Percentiles rank a stretch among this genome's conserved stretches.
Evolutionary conservation across 2,113 vertebrate species (phyloP).

Genomic region (Diphyllodes magnificus): DNA sequence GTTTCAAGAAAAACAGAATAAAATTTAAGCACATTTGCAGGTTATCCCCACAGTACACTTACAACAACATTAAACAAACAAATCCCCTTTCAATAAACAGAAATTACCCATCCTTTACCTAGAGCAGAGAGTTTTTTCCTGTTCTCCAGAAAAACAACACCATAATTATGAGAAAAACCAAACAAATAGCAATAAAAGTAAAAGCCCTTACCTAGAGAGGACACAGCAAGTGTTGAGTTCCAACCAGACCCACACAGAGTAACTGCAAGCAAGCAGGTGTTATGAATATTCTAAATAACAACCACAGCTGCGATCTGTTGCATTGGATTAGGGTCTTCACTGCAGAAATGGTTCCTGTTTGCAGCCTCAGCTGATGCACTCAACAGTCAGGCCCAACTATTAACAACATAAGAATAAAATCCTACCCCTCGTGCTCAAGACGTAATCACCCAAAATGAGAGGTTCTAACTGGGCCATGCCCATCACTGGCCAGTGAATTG

Average conservation of each 20-base stretch:
- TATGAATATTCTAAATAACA: background rate
- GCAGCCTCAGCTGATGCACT: background rate
- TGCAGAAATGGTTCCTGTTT: background rate
- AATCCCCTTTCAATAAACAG: background rate
- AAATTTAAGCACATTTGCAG: background rate
- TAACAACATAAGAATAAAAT: background rate
- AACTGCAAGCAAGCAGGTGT: background rate
- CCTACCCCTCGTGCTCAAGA: background rate
- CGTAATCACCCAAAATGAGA: background rate
- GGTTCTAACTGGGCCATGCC: background rate
- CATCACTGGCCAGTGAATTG: background rate
- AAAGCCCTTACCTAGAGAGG: background rate
- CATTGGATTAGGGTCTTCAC: background rate
- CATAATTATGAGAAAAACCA: rapidly evolving
- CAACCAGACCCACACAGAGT: background rate
- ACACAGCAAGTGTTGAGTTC: rapidly evolving
- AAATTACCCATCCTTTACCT: background rate
- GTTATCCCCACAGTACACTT: rapidly evolving
- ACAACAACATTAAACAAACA: background rate
- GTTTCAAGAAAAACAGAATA: background rate
- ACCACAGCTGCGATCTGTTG: background rate
- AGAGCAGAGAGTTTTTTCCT: rapidly evolving
- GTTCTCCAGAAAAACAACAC: background rate
- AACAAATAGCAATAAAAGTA: background rate
- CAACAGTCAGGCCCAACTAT: background rate